Conservation (phyloP, 23 tunicate species). For the Aplidium turbinatum region DNA sequence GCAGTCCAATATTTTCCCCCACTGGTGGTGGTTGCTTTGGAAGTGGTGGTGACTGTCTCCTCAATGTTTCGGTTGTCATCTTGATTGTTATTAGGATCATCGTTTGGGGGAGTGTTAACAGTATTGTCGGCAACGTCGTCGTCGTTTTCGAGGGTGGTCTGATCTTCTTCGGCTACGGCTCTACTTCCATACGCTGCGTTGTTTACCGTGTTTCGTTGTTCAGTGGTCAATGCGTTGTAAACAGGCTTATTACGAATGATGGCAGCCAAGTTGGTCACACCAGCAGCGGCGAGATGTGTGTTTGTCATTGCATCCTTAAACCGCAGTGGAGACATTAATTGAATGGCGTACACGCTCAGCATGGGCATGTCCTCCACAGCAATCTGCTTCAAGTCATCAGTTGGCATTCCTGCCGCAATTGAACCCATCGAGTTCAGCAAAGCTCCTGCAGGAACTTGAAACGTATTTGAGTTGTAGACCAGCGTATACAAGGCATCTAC, state of each 20-base stretch:
- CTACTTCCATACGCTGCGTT: slow-evolving; percentile 30
- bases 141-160: no score
- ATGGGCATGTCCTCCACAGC: slow-evolving; percentile 3
- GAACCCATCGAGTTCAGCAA: slow-evolving; percentile 50
- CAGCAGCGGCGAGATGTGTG: slow-evolving; percentile 21
- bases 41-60: no score
- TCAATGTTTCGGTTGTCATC: no score
- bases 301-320: slow-evolving; percentile 11
- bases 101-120: no score
- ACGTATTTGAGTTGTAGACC: not conserved
- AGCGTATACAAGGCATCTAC: slow-evolving; percentile 36
- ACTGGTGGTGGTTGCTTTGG: no score
- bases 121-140: no score
- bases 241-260: not conserved
- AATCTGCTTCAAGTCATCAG: slow-evolving; percentile 3
- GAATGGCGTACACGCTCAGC: slow-evolving; percentile 1
- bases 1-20: no score
- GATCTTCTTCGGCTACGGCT: no score
- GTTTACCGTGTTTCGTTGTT: slow-evolving; percentile 14
- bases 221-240: slow-evolving; percentile 5
- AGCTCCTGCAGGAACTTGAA: slow-evolving; percentile 38
- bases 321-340: not conserved
- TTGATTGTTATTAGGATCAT: no score
- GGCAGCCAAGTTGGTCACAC: slow-evolving; percentile 15
- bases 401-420: slow-evolving; percentile 42